Evolutionary conservation across 2,113 vertebrate genomes (phyloP).

Genomic region (Abramis brama): DNA sequence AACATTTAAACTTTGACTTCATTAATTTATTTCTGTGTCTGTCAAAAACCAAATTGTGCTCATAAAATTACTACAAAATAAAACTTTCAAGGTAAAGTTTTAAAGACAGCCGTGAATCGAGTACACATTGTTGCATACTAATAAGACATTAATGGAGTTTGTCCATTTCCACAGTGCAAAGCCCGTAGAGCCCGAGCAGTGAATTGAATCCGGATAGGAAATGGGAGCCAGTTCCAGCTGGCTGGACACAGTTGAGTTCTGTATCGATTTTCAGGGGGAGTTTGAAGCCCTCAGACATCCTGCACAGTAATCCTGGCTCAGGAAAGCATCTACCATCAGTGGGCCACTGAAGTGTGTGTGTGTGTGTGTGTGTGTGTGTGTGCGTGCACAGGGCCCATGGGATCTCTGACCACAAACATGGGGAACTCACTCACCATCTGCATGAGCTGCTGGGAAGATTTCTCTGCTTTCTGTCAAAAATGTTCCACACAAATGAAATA

Average conservation of each 20-base stretch:
- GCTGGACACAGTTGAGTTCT: slow-evolving; percentile 64
- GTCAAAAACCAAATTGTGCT: not conserved
- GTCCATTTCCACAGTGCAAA: slow-evolving; percentile 48
- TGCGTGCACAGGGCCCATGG: slow-evolving; percentile 1
- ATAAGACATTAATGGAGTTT: slow-evolving; percentile 47
- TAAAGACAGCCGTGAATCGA: not conserved
- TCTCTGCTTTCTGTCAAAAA: not conserved
- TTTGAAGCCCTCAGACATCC: slow-evolving; percentile 37
- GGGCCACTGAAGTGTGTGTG: slow-evolving; percentile 35
- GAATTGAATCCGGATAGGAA: slow-evolving; percentile 65
- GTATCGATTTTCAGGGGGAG: slow-evolving; percentile 65
- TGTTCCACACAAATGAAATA: slow-evolving; percentile 9
- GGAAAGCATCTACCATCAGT: slow-evolving; percentile 36
- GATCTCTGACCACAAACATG: slow-evolving; percentile 40
- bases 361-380: not conserved
- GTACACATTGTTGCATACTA: slow-evolving; percentile 10
- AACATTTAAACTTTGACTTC: too few species aligned
- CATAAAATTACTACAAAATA: not conserved
- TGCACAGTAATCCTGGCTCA: slow-evolving; percentile 46
- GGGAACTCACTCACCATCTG: slow-evolving; percentile 32
- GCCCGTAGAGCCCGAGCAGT: slow-evolving; percentile 52
- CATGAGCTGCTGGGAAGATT: not conserved
- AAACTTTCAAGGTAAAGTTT: not conserved
- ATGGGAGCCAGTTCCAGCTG: slow-evolving; percentile 64
- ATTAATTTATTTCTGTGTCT: not conserved